These are phyloP conservation scores for Drosophila buzzatii DNA, from an alignment of 2,888 invertebrate species.

Conservation along the genomic window DNA sequence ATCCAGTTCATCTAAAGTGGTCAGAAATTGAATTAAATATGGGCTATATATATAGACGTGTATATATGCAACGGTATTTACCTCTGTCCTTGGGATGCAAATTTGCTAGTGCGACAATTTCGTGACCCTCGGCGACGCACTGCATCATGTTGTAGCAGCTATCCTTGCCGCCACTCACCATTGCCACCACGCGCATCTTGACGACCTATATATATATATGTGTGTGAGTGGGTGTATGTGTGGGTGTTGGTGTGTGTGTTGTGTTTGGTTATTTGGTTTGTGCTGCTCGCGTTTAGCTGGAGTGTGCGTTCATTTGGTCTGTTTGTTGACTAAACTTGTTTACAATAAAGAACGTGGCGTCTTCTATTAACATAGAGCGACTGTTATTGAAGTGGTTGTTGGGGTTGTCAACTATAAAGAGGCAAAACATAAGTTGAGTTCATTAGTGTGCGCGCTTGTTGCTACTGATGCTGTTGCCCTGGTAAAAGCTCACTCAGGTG, in stretches of 20 bases:
- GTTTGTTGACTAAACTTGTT: slow-evolving; percentile 75
- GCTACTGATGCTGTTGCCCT: slow-evolving; percentile 1
- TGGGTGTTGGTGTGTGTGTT: slow-evolving; percentile 13
- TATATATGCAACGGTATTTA: slow-evolving; percentile 82
- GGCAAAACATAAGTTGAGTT: slow-evolving; percentile 38
- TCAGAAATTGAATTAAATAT: background rate
- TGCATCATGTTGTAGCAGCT: slow-evolving; percentile 99
- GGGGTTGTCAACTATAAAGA: slow-evolving; percentile 27
- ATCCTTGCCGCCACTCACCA: slow-evolving; percentile 99
- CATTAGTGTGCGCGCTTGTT: slow-evolving; percentile 30
- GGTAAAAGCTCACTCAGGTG: slow-evolving; percentile 61
- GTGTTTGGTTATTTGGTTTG: slow-evolving; percentile 39
- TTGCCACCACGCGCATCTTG: slow-evolving; percentile 93
- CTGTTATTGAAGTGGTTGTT: slow-evolving; percentile 27
- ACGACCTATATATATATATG: background rate
- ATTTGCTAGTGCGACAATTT: slow-evolving; percentile 97
- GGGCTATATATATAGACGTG: no score
- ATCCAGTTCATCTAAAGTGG: slow-evolving; percentile 92
- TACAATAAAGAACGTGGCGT: slow-evolving; percentile 53
- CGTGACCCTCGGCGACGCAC: slow-evolving; percentile 97
- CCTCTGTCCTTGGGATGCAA: slow-evolving; percentile 94
- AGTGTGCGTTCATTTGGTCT: slow-evolving; percentile 67
- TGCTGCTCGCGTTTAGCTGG: slow-evolving; percentile 49
- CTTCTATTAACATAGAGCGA: slow-evolving; percentile 61
- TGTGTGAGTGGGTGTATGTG: slow-evolving; percentile 5